Evolutionary conservation across 2,113 vertebrate species (phyloP).

Genomic region (Anhinga rufa): DNA sequence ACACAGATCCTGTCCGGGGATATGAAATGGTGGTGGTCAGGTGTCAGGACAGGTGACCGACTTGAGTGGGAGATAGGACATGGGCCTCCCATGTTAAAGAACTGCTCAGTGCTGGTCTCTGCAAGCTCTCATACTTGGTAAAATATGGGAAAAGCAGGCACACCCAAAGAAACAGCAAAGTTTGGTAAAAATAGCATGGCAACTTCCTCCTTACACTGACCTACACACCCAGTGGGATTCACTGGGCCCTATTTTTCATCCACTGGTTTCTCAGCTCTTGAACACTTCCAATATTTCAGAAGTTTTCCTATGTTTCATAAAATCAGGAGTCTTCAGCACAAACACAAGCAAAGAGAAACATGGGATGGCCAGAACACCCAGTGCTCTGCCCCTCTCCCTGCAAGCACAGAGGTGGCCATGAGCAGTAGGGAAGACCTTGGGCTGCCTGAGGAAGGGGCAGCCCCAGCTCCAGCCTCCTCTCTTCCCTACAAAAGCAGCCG

Average conservation of each 20-base stretch:
- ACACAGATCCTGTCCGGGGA: background rate
- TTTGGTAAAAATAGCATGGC: background rate
- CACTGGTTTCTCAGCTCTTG: background rate
- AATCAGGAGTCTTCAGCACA: background rate
- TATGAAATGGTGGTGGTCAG: background rate
- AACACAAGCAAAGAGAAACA: background rate
- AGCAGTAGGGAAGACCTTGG: background rate
- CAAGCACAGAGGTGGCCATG: background rate
- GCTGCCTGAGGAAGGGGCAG: background rate
- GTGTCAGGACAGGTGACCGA: background rate
- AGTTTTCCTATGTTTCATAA: background rate
- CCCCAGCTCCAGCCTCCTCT: background rate
- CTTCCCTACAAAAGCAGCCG: background rate
- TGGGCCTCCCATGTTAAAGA: background rate
- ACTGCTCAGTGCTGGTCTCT: background rate
- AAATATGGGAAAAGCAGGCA: background rate
- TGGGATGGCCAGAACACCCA: background rate
- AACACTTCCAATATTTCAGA: background rate
- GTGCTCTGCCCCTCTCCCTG: background rate
- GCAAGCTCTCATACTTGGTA: background rate
- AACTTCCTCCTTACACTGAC: background rate
- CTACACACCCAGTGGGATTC: background rate
- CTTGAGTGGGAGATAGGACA: background rate
- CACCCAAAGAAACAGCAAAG: background rate
- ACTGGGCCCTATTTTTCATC: background rate